A percentile compares a stretch with the other conserved stretches of the same genome.
Conservation (phyloP, 2,113 vertebrate species). For the Corythoichthys haematopterus region DNA sequence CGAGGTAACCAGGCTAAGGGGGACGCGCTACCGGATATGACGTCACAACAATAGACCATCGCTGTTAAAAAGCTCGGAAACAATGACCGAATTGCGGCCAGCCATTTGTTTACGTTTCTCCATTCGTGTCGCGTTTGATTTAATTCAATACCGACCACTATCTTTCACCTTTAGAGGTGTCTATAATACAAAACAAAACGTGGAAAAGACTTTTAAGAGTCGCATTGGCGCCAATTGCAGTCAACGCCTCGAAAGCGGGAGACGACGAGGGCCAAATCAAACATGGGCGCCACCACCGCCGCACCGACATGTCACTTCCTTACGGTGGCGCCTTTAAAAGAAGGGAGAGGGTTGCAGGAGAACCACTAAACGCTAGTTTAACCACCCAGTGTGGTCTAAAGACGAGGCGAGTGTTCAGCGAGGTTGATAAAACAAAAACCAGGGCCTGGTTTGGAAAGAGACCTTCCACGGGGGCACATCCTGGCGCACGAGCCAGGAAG, state of each 20-base stretch:
- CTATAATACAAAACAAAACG: not conserved
- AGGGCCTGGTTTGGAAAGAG: constrained; percentile 57
- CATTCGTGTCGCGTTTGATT: no score
- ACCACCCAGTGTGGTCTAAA: not conserved
- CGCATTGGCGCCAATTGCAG: constrained; percentile 69
- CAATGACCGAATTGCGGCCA: not conserved
- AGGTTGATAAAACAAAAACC: not conserved
- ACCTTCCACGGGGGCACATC: constrained; percentile 52
- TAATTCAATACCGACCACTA: not conserved
- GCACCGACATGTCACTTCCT: constrained; percentile 63
- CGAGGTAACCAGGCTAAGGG: not conserved
- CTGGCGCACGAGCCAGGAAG: constrained; percentile 50
- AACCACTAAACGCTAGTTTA: not conserved
- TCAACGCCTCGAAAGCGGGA: constrained; percentile 2
- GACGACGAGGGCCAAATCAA: constrained; percentile 45
- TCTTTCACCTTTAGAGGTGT: not conserved
- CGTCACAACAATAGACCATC: not conserved
- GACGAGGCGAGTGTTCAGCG: not conserved
- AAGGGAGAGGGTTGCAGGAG: not conserved
- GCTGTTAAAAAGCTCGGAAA: not conserved
- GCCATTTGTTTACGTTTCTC: not conserved
- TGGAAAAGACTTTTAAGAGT: no score
- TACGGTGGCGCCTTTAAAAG: constrained; percentile 15
- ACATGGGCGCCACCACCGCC: constrained; percentile 63
- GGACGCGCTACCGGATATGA: not conserved